phyloP scores from a whole-genome alignment of 1,140 invertebrate species.

The Zaprionus kolodkinae region DNA sequence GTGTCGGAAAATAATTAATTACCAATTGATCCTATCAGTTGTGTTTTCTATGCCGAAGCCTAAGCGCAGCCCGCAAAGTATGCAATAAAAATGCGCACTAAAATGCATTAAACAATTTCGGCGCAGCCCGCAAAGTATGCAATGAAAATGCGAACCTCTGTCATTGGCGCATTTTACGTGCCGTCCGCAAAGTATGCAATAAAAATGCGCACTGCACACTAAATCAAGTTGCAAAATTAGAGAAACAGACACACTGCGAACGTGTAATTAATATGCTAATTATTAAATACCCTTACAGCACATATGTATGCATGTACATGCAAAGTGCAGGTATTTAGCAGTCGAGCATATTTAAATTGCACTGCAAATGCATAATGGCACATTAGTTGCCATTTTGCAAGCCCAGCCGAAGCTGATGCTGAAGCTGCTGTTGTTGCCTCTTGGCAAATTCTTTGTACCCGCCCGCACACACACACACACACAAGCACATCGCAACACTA shows the following conservation, averaged over 20 bases:
- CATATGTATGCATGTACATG: too few species aligned
- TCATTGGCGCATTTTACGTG: background rate
- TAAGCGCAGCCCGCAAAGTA: too few species aligned
- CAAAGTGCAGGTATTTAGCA: background rate
- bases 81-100: background rate
- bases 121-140: background rate
- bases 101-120: background rate
- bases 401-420: background rate
- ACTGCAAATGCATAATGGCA: conserved; percentile 18
- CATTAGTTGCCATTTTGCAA: conserved; percentile 22
- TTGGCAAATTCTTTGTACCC: conserved; percentile 37
- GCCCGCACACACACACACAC: conserved; percentile 19
- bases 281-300: background rate
- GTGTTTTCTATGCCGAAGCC: background rate
- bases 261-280: background rate
- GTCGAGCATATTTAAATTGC: conserved; percentile 19
- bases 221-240: background rate
- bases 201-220: background rate
- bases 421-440: conserved; percentile 26
- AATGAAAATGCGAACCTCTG: background rate
- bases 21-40: background rate
- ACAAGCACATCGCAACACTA: conserved; percentile 56
- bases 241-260: background rate
- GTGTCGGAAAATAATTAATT: background rate
- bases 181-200: background rate